These are phyloP conservation scores for Phymatocera aterrima DNA, from an alignment of 2,888 invertebrate genomes.

Conservation along the genomic window DNA sequence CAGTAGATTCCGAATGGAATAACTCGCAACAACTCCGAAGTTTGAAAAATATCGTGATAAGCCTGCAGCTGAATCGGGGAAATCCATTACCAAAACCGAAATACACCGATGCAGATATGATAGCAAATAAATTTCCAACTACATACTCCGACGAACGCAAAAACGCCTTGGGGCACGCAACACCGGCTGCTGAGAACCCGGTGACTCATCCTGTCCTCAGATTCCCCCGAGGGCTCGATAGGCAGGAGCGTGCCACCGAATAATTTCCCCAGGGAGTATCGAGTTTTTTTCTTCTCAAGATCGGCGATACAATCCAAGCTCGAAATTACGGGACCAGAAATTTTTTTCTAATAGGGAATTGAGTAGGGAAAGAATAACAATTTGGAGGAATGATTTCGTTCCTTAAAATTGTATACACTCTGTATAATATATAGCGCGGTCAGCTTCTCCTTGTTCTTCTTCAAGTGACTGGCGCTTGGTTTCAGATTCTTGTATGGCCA, in stretches of 20 bases:
- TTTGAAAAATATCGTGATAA: too few relatives aligned
- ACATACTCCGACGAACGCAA: slow-evolving; percentile 9
- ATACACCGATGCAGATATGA: neutral
- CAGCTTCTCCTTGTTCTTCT: neutral
- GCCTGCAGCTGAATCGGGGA: neutral
- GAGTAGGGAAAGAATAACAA: neutral
- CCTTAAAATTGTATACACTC: neutral
- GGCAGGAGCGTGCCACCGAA: slow-evolving; percentile 16
- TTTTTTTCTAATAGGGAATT: too few relatives aligned
- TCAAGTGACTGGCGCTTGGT: neutral
- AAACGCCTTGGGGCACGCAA: slow-evolving; percentile 39
- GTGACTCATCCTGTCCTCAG: slow-evolving; percentile 35
- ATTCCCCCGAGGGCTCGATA: neutral
- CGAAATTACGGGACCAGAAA: neutral
- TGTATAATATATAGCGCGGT: neutral
- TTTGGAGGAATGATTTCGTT: neutral
- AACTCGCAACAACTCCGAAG: neutral
- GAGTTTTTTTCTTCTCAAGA: neutral
- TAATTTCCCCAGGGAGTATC: neutral
- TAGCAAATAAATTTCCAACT: slow-evolving; percentile 12
- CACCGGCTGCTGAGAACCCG: neutral
- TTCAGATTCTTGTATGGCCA: neutral
- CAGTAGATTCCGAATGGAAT: neutral
- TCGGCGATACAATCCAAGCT: neutral
- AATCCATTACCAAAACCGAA: neutral